Evolutionary conservation across 2,797 vertebrate genomes (phyloP).

Genomic region (Alfaro cultratus): DNA sequence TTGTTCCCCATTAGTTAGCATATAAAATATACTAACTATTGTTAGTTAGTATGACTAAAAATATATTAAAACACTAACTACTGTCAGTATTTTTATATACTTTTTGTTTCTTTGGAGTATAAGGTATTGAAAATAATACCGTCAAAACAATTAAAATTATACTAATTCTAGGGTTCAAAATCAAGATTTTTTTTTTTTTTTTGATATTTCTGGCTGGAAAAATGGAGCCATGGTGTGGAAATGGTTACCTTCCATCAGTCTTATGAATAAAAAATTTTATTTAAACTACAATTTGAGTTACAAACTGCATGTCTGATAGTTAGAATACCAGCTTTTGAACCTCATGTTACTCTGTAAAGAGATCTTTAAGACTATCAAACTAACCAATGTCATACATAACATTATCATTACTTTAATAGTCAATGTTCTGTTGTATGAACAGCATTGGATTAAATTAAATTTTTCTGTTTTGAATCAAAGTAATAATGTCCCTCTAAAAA

Average conservation of each 20-base stretch:
- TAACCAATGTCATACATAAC: not conserved
- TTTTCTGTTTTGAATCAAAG: not conserved
- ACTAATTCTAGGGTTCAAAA: not conserved
- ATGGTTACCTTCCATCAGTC: not conserved
- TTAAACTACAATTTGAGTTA: not conserved
- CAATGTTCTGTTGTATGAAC: not conserved
- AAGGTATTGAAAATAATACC: not conserved
- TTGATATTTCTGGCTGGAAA: not conserved
- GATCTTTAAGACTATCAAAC: not conserved
- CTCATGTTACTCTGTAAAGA: not conserved
- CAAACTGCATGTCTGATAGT: not conserved
- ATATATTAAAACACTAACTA: no score
- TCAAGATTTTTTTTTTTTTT: not conserved
- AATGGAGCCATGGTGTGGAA: not conserved
- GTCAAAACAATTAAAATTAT: not conserved
- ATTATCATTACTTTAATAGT: not conserved
- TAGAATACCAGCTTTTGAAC: not conserved
- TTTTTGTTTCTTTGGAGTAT: not conserved
- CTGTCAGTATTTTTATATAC: not conserved
- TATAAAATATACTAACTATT: no score
- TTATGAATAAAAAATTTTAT: not conserved
- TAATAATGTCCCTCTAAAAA: not conserved
- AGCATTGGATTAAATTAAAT: not conserved
- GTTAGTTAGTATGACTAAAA: no score
- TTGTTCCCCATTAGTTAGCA: no score